These are phyloP conservation scores for Elanoides forficatus DNA, from an alignment of 2,113 vertebrate genomes.

Conservation along the genomic window DNA sequence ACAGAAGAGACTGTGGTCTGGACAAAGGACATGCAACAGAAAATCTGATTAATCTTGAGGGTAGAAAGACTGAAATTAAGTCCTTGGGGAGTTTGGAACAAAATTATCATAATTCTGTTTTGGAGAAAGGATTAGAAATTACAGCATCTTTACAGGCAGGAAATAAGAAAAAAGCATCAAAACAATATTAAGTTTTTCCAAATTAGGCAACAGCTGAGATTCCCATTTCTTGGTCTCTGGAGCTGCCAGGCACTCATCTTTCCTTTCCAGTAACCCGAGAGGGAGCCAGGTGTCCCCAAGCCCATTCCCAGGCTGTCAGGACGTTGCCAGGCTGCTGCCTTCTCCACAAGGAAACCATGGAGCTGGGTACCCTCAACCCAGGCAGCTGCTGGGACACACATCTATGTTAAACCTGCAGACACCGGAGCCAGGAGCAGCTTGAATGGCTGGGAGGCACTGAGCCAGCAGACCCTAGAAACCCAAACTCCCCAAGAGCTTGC, in stretches of 20 bases:
- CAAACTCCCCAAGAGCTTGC: neutral
- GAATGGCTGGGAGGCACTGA: neutral
- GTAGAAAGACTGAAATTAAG: neutral
- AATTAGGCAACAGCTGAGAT: neutral
- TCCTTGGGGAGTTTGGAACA: neutral
- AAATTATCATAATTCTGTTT: neutral
- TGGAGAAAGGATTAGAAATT: neutral
- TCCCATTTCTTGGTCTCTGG: neutral
- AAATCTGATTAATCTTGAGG: neutral
- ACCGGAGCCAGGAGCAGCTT: neutral
- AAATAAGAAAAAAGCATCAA: neutral
- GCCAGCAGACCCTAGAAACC: neutral
- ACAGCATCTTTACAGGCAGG: neutral
- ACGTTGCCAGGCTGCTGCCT: neutral
- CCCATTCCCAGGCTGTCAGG: neutral
- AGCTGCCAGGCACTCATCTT: neutral
- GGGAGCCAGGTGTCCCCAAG: neutral
- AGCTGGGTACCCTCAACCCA: neutral
- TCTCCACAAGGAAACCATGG: neutral
- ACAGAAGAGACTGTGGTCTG: neutral
- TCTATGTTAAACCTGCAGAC: neutral
- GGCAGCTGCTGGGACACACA: neutral
- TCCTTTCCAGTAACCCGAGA: neutral
- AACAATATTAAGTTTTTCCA: constrained; percentile 4
- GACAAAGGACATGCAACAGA: neutral